Percentiles rank a stretch among this genome's conserved stretches.
These are phyloP conservation scores for Natrix natrix DNA, from an alignment of 2,797 vertebrate genomes.

Conservation along the genomic window DNA sequence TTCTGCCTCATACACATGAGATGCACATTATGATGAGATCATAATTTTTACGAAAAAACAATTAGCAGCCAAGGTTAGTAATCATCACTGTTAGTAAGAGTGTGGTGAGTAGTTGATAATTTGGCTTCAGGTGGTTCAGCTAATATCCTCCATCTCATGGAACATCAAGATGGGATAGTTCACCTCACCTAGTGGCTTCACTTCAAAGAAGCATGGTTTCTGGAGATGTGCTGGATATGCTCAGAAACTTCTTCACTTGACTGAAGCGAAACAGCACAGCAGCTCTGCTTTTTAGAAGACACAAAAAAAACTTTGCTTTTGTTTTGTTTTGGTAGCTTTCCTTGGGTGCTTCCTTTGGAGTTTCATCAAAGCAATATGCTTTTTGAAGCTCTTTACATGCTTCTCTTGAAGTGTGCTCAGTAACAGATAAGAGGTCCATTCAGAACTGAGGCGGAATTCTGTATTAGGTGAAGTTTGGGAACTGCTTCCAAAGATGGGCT, in stretches of 20 bases:
- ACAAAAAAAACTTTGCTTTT: background rate
- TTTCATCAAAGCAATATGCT: background rate
- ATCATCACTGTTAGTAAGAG: background rate
- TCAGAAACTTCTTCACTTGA: background rate
- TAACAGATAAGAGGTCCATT: background rate
- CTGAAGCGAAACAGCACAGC: background rate
- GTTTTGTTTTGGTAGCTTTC: background rate
- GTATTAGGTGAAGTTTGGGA: background rate
- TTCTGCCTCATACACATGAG: background rate
- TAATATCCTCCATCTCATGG: background rate
- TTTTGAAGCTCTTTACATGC: background rate
- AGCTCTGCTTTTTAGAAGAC: background rate
- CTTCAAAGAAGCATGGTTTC: background rate
- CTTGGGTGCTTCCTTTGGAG: background rate
- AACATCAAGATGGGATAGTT: background rate
- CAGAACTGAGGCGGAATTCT: background rate
- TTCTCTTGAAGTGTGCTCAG: background rate
- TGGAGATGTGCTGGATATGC: background rate
- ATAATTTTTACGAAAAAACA: background rate
- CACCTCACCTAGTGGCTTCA: background rate
- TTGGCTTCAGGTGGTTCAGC: background rate
- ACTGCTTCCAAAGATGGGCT: background rate
- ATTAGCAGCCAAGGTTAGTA: background rate
- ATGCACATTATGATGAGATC: background rate
- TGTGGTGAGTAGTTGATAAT: background rate